These are phyloP conservation scores for Chaetops frenatus DNA, from an alignment of 2,113 vertebrate genomes.

Conservation along the genomic window DNA sequence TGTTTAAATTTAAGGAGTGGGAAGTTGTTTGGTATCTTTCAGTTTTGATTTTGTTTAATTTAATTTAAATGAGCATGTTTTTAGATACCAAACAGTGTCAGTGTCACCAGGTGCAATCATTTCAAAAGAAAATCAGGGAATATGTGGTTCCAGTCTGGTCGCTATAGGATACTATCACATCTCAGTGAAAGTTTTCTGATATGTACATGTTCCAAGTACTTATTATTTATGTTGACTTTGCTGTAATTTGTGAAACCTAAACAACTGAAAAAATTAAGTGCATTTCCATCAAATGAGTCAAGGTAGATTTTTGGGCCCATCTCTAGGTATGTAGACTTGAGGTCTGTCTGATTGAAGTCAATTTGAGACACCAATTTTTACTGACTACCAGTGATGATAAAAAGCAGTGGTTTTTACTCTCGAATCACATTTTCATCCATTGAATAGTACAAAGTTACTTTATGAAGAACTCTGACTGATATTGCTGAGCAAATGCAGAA, in stretches of 20 bases:
- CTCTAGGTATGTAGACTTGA: not conserved
- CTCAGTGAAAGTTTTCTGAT: not conserved
- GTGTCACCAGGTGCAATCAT: not conserved
- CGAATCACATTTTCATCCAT: not conserved
- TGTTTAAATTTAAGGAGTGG: not conserved
- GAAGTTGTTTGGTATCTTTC: not conserved
- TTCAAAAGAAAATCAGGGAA: not conserved
- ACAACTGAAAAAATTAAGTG: accelerated
- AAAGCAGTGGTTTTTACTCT: not conserved
- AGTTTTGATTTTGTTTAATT: not conserved
- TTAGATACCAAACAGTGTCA: not conserved
- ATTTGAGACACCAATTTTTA: not conserved
- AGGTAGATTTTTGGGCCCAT: not conserved
- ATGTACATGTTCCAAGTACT: not conserved
- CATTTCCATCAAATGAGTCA: not conserved
- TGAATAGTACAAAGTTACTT: not conserved
- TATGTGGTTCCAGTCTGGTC: not conserved
- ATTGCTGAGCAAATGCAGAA: not conserved
- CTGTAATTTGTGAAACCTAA: not conserved
- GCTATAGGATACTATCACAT: not conserved
- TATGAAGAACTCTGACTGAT: not conserved
- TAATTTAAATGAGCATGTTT: not conserved
- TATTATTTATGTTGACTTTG: not conserved
- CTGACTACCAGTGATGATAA: not conserved
- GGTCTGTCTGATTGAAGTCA: too few relatives aligned